phyloP scores from a whole-genome alignment of 2,797 vertebrate genomes.

The Pangasius mekongensis region DNA sequence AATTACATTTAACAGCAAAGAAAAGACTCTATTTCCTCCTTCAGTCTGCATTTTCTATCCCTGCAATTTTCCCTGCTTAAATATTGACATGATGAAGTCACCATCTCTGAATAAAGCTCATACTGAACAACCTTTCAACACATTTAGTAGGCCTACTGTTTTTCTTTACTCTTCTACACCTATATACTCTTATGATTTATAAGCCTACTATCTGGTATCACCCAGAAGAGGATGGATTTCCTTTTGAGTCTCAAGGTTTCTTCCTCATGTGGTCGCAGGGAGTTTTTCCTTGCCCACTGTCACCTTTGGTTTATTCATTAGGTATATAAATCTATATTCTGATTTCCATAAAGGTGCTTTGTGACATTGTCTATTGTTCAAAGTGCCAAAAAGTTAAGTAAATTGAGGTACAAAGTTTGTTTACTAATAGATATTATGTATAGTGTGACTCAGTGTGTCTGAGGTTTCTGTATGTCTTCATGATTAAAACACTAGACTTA shows the following conservation, averaged over 20 bases:
- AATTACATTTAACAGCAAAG: no score
- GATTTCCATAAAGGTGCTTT: neutral
- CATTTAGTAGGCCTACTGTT: neutral
- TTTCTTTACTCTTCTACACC: neutral
- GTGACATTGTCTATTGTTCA: neutral
- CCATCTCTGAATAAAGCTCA: neutral
- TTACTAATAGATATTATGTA: neutral
- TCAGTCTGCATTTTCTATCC: neutral
- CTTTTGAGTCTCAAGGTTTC: neutral
- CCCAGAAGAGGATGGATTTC: neutral
- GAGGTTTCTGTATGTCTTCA: neutral
- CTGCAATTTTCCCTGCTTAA: neutral
- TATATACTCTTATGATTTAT: neutral
- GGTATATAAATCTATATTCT: neutral
- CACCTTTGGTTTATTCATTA: neutral
- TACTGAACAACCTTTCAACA: neutral
- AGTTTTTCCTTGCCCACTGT: neutral
- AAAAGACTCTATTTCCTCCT: neutral
- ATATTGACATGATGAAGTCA: neutral
- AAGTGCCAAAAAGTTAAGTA: neutral
- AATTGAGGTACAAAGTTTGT: neutral
- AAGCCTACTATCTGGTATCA: neutral
- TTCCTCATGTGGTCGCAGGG: neutral
- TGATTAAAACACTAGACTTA: neutral
- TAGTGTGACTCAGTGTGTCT: neutral